A percentile compares a stretch with the other conserved stretches of the same genome.
These are phyloP conservation scores for Drosophila neotestacea DNA, from an alignment of 2,888 invertebrate species.

Conservation along the genomic window DNA sequence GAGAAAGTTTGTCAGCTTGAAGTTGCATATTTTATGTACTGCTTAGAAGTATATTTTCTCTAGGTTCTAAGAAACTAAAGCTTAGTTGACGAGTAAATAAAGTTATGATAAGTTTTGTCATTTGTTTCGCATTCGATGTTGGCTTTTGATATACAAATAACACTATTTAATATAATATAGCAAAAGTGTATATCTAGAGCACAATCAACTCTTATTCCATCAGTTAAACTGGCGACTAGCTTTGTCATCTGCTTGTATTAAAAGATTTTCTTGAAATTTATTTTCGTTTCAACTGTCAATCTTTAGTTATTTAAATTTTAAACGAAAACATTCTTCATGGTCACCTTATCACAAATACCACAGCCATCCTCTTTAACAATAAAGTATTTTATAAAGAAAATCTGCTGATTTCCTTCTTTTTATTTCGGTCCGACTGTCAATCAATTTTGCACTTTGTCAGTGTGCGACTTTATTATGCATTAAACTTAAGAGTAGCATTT, in stretches of 20 bases:
- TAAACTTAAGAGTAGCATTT: slow-evolving; percentile 25
- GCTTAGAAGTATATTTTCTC: background rate
- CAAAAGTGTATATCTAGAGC: background rate
- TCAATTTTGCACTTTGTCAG: slow-evolving; percentile 42
- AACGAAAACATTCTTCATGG: slow-evolving; percentile 1
- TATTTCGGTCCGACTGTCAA: slow-evolving; percentile 5
- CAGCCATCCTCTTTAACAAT: slow-evolving; percentile 1
- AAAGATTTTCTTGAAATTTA: background rate
- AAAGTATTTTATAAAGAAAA: background rate
- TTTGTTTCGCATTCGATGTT: background rate
- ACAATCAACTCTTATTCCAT: background rate
- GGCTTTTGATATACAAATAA: background rate
- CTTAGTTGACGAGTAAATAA: background rate
- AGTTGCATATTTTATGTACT: background rate
- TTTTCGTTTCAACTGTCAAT: slow-evolving; percentile 1
- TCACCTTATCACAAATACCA: background rate
- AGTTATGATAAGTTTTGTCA: background rate
- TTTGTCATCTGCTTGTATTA: background rate
- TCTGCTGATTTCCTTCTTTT: background rate
- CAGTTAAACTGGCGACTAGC: background rate
- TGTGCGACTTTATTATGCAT: slow-evolving; percentile 22
- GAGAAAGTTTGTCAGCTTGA: background rate
- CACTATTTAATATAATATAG: background rate
- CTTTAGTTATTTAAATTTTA: background rate
- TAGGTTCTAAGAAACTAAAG: background rate